Evolutionary conservation across 2,113 vertebrate genomes (phyloP).

Genomic region (Ornithorhynchus anatinus): DNA sequence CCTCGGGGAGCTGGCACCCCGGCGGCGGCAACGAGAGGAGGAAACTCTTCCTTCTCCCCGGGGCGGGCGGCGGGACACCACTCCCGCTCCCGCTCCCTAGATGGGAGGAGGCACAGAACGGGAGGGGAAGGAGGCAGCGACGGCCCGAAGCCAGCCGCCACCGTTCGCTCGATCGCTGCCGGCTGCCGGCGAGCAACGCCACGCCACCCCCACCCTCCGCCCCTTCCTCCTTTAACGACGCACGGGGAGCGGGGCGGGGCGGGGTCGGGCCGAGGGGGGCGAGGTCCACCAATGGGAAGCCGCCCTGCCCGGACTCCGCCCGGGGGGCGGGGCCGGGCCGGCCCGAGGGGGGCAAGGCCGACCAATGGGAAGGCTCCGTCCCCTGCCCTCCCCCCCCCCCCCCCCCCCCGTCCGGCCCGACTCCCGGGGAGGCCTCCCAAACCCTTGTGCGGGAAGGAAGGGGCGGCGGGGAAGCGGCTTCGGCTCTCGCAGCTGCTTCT

Average conservation of each 20-base stretch:
- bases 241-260: not conserved
- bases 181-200: not conserved
- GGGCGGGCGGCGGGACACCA: too few relatives aligned
- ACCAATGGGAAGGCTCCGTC: not conserved
- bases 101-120: too few relatives aligned
- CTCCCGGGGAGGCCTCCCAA: rapidly evolving
- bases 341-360: not conserved
- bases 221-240: slow-evolving; percentile 13
- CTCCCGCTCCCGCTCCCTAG: too few relatives aligned
- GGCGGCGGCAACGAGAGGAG: not conserved
- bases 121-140: too few relatives aligned
- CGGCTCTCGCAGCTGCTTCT: too few relatives aligned
- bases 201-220: not conserved
- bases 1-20: too few relatives aligned
- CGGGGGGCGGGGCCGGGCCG: not conserved
- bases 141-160: too few relatives aligned
- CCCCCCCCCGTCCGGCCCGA: not conserved
- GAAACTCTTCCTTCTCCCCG: too few relatives aligned
- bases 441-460: not conserved
- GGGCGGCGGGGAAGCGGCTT: slow-evolving; percentile 10
- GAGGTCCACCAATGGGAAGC: not conserved
- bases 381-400: slow-evolving; percentile 14
- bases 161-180: not conserved
- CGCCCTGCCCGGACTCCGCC: slow-evolving; percentile 11
- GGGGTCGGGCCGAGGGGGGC: not conserved